A percentile compares a stretch with the other conserved stretches of the same genome.
Evolutionary conservation across 2,113 vertebrate species (phyloP).

Genomic region (Phyllopteryx taeniolatus): DNA sequence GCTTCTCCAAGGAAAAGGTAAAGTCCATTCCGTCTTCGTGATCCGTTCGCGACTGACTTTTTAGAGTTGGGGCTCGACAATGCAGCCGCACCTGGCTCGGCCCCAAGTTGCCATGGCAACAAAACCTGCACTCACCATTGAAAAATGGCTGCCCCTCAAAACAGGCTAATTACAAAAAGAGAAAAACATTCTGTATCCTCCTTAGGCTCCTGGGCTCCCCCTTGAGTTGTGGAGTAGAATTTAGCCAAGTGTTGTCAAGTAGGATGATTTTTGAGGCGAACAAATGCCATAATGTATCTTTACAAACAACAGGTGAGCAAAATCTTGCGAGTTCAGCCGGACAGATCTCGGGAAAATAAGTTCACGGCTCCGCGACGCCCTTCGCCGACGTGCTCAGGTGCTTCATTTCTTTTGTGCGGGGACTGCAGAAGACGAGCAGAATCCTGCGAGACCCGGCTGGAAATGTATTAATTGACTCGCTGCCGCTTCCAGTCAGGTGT

Average conservation of each 20-base stretch:
- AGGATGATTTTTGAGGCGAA: not conserved
- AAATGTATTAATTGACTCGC: conserved; percentile 57
- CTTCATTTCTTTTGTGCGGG: conserved; percentile 51
- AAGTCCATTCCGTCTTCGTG: too few species aligned
- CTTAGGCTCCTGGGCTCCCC: not conserved
- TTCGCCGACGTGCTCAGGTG: conserved; percentile 35
- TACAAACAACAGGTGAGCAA: not conserved
- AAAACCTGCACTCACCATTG: not conserved
- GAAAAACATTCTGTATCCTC: too few species aligned
- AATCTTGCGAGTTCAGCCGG: not conserved
- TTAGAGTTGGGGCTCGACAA: not conserved
- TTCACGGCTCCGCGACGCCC: conserved; percentile 11
- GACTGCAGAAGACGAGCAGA: conserved; percentile 23
- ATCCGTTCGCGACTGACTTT: not conserved
- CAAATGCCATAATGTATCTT: not conserved
- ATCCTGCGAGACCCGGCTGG: conserved; percentile 40
- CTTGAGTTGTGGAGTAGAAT: not conserved
- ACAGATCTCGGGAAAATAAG: not conserved
- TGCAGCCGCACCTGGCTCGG: not conserved
- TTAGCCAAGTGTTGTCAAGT: not conserved
- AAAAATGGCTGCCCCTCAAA: too few species aligned
- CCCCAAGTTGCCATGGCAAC: not conserved
- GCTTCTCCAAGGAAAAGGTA: too few species aligned
- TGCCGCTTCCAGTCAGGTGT: conserved; percentile 41
- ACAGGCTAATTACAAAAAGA: too few species aligned